Conservation (phyloP, 1,140 invertebrate genomes). For the Tribolium castaneum region DNA sequence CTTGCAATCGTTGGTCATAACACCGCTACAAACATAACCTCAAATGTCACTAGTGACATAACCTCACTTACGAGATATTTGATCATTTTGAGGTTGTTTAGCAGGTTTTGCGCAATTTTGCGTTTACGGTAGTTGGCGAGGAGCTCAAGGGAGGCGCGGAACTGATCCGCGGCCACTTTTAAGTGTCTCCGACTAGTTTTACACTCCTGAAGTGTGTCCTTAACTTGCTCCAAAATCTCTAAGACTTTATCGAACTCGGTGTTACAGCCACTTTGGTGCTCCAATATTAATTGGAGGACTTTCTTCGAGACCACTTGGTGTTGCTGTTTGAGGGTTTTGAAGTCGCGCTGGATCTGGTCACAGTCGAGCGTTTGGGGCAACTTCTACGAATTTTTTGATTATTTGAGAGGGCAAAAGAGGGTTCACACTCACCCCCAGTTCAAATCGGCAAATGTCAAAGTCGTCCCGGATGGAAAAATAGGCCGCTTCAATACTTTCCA, state of each 20-base stretch:
- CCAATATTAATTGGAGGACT: constrained; percentile 89
- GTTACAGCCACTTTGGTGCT: constrained; percentile 88
- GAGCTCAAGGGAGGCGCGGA: constrained; percentile 88
- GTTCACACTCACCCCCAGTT: constrained; percentile 68
- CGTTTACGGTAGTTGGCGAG: constrained; percentile 88
- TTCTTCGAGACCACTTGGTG: constrained; percentile 90
- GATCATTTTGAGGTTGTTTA: constrained; percentile 84
- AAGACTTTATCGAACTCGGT: constrained; percentile 85
- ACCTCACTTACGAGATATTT: constrained; percentile 77
- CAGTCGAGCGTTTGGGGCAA: constrained; percentile 73
- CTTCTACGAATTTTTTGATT: constrained; percentile 65
- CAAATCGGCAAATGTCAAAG: constrained; percentile 76
- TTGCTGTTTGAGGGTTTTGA: constrained; percentile 77
- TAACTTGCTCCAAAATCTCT: constrained; percentile 79
- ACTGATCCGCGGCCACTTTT: constrained; percentile 79
- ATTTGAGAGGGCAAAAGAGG: neutral
- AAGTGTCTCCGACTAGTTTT: constrained; percentile 77
- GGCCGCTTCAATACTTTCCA: constrained; percentile 76
- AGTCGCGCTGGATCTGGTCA: constrained; percentile 75
- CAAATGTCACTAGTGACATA: constrained; percentile 11
- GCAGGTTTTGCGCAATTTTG: constrained; percentile 80
- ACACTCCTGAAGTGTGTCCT: constrained; percentile 77
- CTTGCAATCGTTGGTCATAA: constrained; percentile 85
- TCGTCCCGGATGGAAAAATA: constrained; percentile 72
- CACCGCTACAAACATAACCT: constrained; percentile 70